Evolutionary conservation across 2,797 vertebrate species (phyloP).

Genomic region (Chrysolophus pictus): DNA sequence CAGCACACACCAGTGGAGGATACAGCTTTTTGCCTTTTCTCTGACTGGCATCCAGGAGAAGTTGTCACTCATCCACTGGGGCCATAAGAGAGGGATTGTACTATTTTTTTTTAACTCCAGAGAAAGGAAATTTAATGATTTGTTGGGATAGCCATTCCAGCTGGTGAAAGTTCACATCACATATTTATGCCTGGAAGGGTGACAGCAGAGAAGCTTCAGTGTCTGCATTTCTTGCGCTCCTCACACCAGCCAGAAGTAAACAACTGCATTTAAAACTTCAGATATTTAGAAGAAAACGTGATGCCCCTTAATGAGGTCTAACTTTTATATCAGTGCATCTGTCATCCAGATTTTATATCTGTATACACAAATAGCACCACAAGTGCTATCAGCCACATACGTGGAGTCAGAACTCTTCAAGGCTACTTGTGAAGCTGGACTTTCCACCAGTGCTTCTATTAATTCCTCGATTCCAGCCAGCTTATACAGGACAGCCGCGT

Average conservation of each 20-base stretch:
- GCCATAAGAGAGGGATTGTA: background rate
- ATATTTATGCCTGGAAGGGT: background rate
- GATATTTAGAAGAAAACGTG: background rate
- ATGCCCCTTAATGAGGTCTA: background rate
- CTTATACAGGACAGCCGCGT: background rate
- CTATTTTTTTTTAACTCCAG: background rate
- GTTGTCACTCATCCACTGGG: background rate
- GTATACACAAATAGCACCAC: accelerated
- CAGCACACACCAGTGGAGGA: background rate
- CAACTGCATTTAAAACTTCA: background rate
- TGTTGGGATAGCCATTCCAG: background rate
- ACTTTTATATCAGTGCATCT: background rate
- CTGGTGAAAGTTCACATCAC: background rate
- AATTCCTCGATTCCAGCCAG: background rate
- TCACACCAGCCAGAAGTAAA: background rate
- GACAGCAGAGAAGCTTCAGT: background rate
- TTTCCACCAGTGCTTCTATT: background rate
- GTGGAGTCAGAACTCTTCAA: background rate
- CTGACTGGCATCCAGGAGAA: background rate
- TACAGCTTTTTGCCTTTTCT: background rate
- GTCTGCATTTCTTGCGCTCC: background rate
- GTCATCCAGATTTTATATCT: background rate
- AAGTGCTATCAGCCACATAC: background rate
- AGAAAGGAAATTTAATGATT: background rate
- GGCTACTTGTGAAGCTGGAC: background rate